Evolutionary conservation across 23 tunicate species (phyloP).

Genomic region (Ascidia mentula): DNA sequence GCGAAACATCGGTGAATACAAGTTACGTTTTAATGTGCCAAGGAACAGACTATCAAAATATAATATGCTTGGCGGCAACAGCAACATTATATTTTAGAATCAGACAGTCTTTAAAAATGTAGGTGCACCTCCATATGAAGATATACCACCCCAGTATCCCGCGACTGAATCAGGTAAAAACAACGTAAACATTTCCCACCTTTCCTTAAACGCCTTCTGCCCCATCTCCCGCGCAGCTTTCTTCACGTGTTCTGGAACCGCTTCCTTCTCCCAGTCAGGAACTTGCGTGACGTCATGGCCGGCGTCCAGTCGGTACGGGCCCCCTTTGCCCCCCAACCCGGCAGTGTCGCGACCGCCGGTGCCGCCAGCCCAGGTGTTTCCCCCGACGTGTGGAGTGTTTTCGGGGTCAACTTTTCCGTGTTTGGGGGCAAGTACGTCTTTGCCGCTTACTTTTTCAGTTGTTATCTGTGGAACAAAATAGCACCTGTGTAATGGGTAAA

Average conservation of each 20-base stretch:
- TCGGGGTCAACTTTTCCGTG: slow-evolving; percentile 88
- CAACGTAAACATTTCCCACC: slow-evolving; percentile 38
- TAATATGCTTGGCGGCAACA: too few relatives aligned
- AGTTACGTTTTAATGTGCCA: too few relatives aligned
- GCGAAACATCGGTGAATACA: too few relatives aligned
- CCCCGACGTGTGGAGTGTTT: slow-evolving; percentile 94
- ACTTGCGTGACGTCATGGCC: slow-evolving; percentile 98
- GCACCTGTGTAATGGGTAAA: too few relatives aligned
- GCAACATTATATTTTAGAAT: too few relatives aligned
- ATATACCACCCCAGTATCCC: too few relatives aligned
- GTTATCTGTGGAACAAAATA: slow-evolving; percentile 46
- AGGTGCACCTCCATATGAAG: too few relatives aligned
- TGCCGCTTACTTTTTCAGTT: slow-evolving; percentile 79
- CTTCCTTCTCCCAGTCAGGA: slow-evolving; percentile 97
- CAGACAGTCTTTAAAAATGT: too few relatives aligned
- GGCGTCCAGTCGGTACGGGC: slow-evolving; percentile 87
- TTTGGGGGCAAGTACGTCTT: slow-evolving; percentile 89
- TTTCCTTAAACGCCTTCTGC: slow-evolving; percentile 80
- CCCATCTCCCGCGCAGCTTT: slow-evolving; percentile 92
- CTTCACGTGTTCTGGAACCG: slow-evolving; percentile 95
- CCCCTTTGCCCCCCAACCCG: slow-evolving; percentile 97
- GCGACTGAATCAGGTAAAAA: too few relatives aligned
- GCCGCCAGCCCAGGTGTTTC: slow-evolving; percentile 98
- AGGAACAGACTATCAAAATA: too few relatives aligned
- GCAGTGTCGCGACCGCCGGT: slow-evolving; percentile 97